Percentiles rank a stretch among this genome's conserved stretches.
These are phyloP conservation scores for Dreissena rostriformis DNA, from an alignment of 1,140 invertebrate species.

Conservation along the genomic window DNA sequence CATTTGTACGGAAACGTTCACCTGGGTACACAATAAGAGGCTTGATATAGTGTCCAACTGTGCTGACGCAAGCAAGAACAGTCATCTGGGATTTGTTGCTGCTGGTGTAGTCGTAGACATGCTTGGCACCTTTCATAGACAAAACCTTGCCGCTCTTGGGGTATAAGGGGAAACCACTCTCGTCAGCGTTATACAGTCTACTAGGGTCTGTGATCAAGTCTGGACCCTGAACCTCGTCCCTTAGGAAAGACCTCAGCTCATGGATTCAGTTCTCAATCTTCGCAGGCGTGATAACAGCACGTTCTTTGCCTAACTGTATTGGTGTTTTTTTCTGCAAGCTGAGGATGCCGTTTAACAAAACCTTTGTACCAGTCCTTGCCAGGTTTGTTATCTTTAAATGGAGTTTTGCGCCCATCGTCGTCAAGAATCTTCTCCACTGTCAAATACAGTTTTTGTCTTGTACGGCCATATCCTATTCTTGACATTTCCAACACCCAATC, in stretches of 20 bases:
- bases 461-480: constrained; percentile 49
- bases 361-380: constrained; percentile 80
- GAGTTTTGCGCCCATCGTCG: constrained; percentile 30
- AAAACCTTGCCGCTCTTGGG: constrained; percentile 21
- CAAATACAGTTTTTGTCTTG: background rate
- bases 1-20: background rate
- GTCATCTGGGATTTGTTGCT: constrained; percentile 29
- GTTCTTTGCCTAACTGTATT: constrained; percentile 60
- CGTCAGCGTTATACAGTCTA: constrained; percentile 28
- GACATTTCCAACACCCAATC: constrained; percentile 45
- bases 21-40: constrained; percentile 26
- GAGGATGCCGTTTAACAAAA: constrained; percentile 81
- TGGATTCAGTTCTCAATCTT: constrained; percentile 41
- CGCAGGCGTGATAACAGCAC: constrained; percentile 38
- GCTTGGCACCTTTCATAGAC: constrained; percentile 6
- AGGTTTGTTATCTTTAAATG: constrained; percentile 57
- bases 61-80: background rate
- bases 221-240: background rate
- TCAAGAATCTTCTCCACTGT: constrained; percentile 50
- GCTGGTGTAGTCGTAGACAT: constrained; percentile 26
- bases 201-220: background rate
- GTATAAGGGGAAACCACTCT: constrained; percentile 31
- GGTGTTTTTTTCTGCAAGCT: constrained; percentile 78
- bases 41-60: background rate
- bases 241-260: background rate